Evolutionary conservation across 2,888 invertebrate species (phyloP), one percentile per base, ranked within the genome.

Genomic region (Limnephilus rhombicus): DNA sequence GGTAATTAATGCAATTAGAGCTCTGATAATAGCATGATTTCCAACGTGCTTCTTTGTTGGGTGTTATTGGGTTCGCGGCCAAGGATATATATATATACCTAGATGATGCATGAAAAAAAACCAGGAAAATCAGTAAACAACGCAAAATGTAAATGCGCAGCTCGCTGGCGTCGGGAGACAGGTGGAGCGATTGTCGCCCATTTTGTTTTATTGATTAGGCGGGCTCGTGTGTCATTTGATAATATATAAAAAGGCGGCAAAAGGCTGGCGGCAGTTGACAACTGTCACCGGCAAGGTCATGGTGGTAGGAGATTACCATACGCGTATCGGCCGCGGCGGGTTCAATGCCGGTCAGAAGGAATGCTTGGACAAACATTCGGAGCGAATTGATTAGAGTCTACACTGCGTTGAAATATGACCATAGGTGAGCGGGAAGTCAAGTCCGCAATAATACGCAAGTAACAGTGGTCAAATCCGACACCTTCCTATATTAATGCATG

Each of bases 201-300:
- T 88, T 88, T 68, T 88, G 88, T 88, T 68, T 88, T 90, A 90
- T 90, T 83, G 90, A 90, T 90, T 90, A 90, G 90, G 49, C 90
- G 82, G 49, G 83, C 85, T 83, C 82, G 53, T 45, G 85, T 90
- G 90, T 90, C 83, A 85, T 82, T 90, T 89, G 80, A 80, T 80
- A 37, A 80, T 89, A 37, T 80, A 89, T 89, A 89, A 37, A 80
- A 85, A 45, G 37, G 41, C 24, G 83, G 29, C 31, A 83, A 90
- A 90, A 49, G 49, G 45, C 81, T 45, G 90, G 81, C 90, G 82
- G 53, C 53, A 85, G 90, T 82, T 68, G 83, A 82, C 90, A 49
- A 85, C 45, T 83, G 90, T 37, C 90, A 90, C 5, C 41, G 82
- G 83, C 90, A 90, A 90, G 90, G 90, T 90, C 90, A 90, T 68